Conservation (phyloP, 53 echinoderm and acorn worm species). For the Arbacia lixula region DNA sequence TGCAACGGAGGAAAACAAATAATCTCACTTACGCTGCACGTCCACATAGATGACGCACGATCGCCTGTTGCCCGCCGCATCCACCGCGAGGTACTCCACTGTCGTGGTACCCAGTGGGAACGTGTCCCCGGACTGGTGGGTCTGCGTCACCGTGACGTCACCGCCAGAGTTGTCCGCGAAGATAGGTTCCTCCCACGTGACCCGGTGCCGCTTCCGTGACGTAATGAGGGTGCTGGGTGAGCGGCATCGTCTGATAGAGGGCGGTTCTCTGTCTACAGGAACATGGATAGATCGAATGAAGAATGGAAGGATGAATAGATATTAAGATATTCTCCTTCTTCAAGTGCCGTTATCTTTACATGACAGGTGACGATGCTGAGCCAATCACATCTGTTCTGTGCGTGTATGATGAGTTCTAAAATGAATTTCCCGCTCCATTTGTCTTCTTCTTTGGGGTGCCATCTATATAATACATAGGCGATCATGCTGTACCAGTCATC, state of each 20-base stretch:
- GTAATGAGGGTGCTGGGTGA: slow-evolving; percentile 67
- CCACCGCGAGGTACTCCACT: slow-evolving; percentile 87
- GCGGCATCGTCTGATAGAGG: slow-evolving; percentile 72
- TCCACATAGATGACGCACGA: slow-evolving; percentile 76
- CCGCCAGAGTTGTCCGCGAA: slow-evolving; percentile 90
- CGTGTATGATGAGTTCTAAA: too few relatives aligned
- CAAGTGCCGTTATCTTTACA: too few relatives aligned
- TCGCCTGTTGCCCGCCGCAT: slow-evolving; percentile 79
- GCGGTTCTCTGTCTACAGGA: slow-evolving; percentile 80
- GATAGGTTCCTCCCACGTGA: slow-evolving; percentile 77
- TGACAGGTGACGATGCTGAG: too few relatives aligned
- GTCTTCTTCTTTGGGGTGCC: too few relatives aligned
- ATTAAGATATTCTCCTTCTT: too few relatives aligned
- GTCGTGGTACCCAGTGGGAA: slow-evolving; percentile 75
- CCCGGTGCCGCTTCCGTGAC: slow-evolving; percentile 48
- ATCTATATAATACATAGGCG: too few relatives aligned
- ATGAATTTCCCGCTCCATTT: too few relatives aligned
- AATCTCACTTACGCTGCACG: slow-evolving; percentile 75
- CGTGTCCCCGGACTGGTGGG: slow-evolving; percentile 71
- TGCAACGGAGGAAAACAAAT: not conserved
- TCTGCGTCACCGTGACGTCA: slow-evolving; percentile 53
- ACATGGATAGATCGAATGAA: too few relatives aligned
- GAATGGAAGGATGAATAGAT: too few relatives aligned
- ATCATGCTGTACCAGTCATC: too few relatives aligned
- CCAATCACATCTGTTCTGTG: too few relatives aligned